Evolutionary conservation across 2,888 invertebrate genomes (phyloP), one percentile per base, ranked within the genome.

Genomic region (Eutolmus rufibarbis): DNA sequence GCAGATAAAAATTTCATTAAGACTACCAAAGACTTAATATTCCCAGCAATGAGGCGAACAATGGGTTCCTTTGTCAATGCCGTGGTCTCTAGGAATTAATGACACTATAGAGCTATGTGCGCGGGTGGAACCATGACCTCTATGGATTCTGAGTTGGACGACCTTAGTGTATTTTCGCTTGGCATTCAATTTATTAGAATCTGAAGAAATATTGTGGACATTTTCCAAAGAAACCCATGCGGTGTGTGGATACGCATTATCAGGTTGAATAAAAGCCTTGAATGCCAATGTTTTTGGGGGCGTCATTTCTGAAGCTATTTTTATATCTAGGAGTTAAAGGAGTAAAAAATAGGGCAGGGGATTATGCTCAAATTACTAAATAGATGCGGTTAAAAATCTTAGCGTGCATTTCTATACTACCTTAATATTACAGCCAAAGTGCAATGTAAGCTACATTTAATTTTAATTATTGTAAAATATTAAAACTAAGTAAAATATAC

Each of bases 1-100:
- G 51, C 31, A 79, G 79, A 82, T 82, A 82, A 82, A 82, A 82
- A 82, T 82, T 82, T 82, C 57, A 82, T 82, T 82, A 82, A 82
- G 82, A 51, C 82, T 5, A 31, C 40, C 46, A 51, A 82, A 37
- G 57, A 82, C 82, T 57, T 57, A 56, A 82, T 66, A 57, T 57
- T 82, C 82, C 8, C 28, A 16, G 57, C 57, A 37, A n/a, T 34
- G 82, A 57, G 79, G 31, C 23, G 46, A 46, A 79, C 79, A 79
- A 79, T 51, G 51, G 79, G 79, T 16, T 23, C 40, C 51, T 79
- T 79, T 78, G 78, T 23, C 28, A 78, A 43, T 78, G 19, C 40
- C 43, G 23, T 43, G 66, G 23, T 8, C 66, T 66, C 28, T 8
- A 9, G 23, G 66, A 66, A 66, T 66, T 66, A 66, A 66, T 66